Base-by-base conservation (phyloP, 2,888 invertebrate species). In the Metallyticus violacea region DNA sequence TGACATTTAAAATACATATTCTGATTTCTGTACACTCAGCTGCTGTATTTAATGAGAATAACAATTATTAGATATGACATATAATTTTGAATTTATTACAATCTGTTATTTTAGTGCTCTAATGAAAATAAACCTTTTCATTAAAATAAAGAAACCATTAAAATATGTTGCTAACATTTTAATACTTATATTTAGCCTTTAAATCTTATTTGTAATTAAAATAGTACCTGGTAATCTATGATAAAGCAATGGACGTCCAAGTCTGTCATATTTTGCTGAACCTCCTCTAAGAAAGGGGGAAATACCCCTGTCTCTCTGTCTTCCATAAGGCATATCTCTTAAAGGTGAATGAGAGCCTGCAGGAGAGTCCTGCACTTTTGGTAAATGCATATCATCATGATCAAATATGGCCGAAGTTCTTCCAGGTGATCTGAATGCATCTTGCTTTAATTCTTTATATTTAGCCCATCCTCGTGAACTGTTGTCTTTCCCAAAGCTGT, bases 231-330 rank as follows among this genome's bases (percentile, higher is more conserved):
- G 93, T 91, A 90, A 92, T 92, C 94, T 93, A 88, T 93, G 93
- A 89, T 94, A 94, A 79, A 94, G 91, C 79, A 94, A 90, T 0
- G 94, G 94, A 80, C 95, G 92, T 15, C 94, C 94, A 3, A 94
- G 91, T 78, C 95, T 93, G 89, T 95, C 95, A 84, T 80, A 85
- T 78, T 81, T 79, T 7, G 80, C 83, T 25, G 81, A 29, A 22
- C 81, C 76, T 25, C 81, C 76, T 27, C 86, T 86, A 62, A 81
- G 80, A 76, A 77, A 86, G 22, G 26, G 77, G 1, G 29, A 27
- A 77, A 78, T 40, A 26, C n/a, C 40, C 15, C 76, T 40, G 26
- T 79, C 78, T 7, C 81, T 77, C 7, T 78, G 77, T 80, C 9
- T 76, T 26, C 85, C 85, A 85, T 27, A 85, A 6, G 80, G 0